Conservation (phyloP, 2,113 vertebrate species). For the Perca schrenkii region DNA sequence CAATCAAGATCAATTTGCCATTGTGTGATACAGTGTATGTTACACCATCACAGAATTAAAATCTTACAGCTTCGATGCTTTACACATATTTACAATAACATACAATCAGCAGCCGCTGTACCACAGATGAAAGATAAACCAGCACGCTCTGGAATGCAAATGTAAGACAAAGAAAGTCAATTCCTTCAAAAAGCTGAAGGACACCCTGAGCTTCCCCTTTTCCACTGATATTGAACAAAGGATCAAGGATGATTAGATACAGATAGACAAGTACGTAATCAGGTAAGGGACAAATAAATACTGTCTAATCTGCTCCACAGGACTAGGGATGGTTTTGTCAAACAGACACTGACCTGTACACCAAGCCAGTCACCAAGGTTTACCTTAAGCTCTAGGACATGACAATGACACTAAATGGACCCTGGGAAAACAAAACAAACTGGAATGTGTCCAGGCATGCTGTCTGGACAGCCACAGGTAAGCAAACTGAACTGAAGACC, state of each 20-base stretch:
- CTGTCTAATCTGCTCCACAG: constrained; percentile 32
- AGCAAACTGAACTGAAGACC: neutral
- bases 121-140: constrained; percentile 49
- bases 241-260: neutral
- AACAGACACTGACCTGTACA: neutral
- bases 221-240: neutral
- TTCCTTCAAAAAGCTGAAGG: constrained; percentile 30
- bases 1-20: constrained; percentile 4
- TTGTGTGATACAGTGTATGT: constrained; percentile 13
- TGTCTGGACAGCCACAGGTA: neutral
- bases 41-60: constrained; percentile 10
- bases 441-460: constrained; percentile 1
- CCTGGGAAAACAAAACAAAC: neutral
- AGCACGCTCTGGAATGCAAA: constrained; percentile 36
- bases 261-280: neutral
- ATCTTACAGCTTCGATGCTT: constrained; percentile 5
- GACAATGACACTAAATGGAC: neutral
- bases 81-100: constrained; percentile 23
- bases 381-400: neutral
- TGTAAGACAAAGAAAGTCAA: constrained; percentile 30
- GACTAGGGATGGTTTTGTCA: neutral
- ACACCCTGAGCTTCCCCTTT: constrained; percentile 63
- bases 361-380: neutral
- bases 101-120: constrained; percentile 46
- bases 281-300: constrained; percentile 6